Evolutionary conservation across 2,113 vertebrate genomes (phyloP).

Genomic region (Lasiurus borealis): DNA sequence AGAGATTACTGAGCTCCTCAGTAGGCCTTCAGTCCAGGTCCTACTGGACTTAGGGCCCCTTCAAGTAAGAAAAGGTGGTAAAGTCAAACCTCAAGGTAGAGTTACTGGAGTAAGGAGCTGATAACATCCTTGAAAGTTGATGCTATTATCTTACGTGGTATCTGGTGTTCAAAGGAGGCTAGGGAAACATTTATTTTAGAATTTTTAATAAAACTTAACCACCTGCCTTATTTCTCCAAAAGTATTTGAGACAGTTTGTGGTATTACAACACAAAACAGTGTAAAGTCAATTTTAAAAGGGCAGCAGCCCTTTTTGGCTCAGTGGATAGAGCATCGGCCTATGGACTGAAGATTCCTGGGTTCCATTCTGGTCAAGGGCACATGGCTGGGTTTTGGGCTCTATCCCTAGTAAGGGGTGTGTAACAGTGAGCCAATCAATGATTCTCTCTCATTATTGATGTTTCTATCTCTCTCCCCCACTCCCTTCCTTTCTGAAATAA

Average conservation of each 20-base stretch:
- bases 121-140: not conserved
- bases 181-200: not conserved
- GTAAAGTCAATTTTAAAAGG: conserved; percentile 15
- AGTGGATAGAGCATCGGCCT: not conserved
- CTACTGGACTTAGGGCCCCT: not conserved
- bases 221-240: conserved; percentile 39
- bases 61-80: not conserved
- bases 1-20: not conserved
- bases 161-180: not conserved
- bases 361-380: not conserved
- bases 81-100: not conserved
- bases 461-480: not conserved
- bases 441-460: not conserved
- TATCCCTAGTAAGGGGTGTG: not conserved
- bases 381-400: not conserved
- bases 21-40: not conserved
- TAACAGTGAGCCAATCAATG: not conserved
- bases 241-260: conserved; percentile 14
- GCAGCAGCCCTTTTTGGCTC: not conserved
- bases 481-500: not conserved
- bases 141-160: not conserved
- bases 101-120: not conserved
- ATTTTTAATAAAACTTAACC: not conserved
- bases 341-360: not conserved
- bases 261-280: not conserved